Conservation (phyloP, 2,797 vertebrate species). For the Knipowitschia caucasica region DNA sequence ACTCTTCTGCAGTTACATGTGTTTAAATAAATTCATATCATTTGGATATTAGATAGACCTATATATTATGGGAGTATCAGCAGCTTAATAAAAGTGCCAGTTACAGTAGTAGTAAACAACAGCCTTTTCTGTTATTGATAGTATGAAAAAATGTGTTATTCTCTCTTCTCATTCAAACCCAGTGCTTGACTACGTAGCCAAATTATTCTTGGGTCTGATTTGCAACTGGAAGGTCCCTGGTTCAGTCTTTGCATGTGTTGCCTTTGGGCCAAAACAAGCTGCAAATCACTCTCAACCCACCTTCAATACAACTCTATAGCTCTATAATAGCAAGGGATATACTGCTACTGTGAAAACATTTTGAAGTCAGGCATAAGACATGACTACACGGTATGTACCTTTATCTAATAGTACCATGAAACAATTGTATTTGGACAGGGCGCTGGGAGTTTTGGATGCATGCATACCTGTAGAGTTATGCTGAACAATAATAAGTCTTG, state of each 20-base stretch:
- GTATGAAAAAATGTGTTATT: slow-evolving; percentile 40
- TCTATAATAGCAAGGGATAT: slow-evolving; percentile 28
- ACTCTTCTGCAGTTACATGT: neutral
- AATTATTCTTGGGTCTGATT: slow-evolving; percentile 31
- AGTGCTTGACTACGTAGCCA: slow-evolving; percentile 38
- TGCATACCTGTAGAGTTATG: neutral
- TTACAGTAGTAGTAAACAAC: slow-evolving; percentile 6
- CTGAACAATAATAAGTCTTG: neutral
- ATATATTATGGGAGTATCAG: neutral
- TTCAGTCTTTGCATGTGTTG: slow-evolving; percentile 39
- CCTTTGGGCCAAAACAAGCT: slow-evolving; percentile 36
- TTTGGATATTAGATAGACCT: neutral
- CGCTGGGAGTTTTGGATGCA: neutral
- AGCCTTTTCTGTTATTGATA: slow-evolving; percentile 23
- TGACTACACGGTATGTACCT: neutral
- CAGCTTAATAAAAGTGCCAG: neutral
- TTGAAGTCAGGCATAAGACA: neutral
- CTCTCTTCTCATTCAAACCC: no score
- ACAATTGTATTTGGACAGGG: neutral
- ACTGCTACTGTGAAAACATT: slow-evolving; percentile 14
- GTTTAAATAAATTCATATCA: neutral
- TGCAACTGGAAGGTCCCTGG: slow-evolving; percentile 48
- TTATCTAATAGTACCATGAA: neutral
- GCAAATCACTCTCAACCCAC: slow-evolving; percentile 33
- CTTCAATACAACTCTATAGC: slow-evolving; percentile 27